A percentile compares a stretch with the other conserved stretches of the same genome.
Conservation (phyloP, 2,113 vertebrate species). For the Paradoxurus hermaphroditus region DNA sequence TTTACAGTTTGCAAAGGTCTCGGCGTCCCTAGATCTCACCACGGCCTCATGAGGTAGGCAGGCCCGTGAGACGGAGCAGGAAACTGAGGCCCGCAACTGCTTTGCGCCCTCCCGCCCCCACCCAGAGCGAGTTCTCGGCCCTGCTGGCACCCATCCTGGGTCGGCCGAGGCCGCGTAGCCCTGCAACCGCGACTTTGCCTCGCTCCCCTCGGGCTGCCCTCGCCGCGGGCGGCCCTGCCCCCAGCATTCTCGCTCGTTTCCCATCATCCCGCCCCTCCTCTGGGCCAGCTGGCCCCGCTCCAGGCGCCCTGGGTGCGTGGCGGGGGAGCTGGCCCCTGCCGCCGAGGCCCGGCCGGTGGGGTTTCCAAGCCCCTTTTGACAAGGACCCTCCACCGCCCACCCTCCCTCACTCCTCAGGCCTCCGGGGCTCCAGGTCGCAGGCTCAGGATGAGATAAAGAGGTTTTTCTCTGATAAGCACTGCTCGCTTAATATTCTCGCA, state of each 20-base stretch:
- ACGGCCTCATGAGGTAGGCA: background rate
- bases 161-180: background rate
- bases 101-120: too few relatives aligned
- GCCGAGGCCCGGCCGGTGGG: background rate
- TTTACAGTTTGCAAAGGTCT: background rate
- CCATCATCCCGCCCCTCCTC: rapidly evolving
- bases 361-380: background rate
- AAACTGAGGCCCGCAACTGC: background rate
- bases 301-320: background rate
- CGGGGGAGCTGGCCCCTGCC: background rate
- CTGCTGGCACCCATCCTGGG: rapidly evolving
- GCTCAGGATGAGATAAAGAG: background rate
- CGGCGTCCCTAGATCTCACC: background rate
- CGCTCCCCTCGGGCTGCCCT: background rate
- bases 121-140: background rate
- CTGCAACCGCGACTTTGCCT: background rate
- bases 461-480: background rate
- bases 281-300: background rate
- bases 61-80: background rate
- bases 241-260: background rate
- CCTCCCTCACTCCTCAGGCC: background rate
- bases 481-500: background rate
- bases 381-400: background rate
- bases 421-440: background rate
- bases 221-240: background rate